Percentiles rank a stretch among this genome's conserved stretches.
phyloP scores from a whole-genome alignment of 2,113 vertebrate genomes.

The Leucopternis melanops region DNA sequence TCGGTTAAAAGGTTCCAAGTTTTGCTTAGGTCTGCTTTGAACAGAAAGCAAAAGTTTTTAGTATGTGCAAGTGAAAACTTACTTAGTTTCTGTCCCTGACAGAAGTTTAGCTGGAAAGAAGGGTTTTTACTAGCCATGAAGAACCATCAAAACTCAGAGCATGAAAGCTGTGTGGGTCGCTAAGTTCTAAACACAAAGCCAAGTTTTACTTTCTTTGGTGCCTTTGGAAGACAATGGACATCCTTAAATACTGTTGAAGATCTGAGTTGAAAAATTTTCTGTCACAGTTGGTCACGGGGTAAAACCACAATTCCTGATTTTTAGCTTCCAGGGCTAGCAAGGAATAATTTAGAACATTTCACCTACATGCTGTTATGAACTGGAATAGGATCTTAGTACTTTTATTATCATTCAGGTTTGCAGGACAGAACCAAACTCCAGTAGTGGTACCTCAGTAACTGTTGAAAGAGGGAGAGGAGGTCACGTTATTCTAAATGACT shows the following conservation, averaged over 20 bases:
- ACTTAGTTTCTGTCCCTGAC: not conserved
- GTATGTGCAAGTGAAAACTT: not conserved
- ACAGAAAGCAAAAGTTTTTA: not conserved
- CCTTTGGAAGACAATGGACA: not conserved
- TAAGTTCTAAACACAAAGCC: not conserved
- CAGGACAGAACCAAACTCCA: not conserved
- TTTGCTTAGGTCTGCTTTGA: not conserved
- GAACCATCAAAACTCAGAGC: not conserved
- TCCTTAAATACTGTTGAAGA: not conserved
- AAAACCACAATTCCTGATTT: not conserved
- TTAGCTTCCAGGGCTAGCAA: not conserved
- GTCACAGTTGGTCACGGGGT: not conserved
- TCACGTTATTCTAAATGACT: not conserved
- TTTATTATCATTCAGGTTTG: not conserved
- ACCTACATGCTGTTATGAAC: not conserved
- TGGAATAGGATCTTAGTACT: not conserved
- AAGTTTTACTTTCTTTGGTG: not conserved
- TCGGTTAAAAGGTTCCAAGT: not conserved
- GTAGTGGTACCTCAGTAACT: not conserved
- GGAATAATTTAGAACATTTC: not conserved
- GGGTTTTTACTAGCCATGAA: not conserved
- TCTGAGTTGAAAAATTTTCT: not conserved
- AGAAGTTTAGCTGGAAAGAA: not conserved
- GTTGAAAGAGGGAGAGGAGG: not conserved
- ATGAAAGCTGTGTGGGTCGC: not conserved